phyloP scores from a whole-genome alignment of 2,797 vertebrate genomes.

The Helostoma temminkii region DNA sequence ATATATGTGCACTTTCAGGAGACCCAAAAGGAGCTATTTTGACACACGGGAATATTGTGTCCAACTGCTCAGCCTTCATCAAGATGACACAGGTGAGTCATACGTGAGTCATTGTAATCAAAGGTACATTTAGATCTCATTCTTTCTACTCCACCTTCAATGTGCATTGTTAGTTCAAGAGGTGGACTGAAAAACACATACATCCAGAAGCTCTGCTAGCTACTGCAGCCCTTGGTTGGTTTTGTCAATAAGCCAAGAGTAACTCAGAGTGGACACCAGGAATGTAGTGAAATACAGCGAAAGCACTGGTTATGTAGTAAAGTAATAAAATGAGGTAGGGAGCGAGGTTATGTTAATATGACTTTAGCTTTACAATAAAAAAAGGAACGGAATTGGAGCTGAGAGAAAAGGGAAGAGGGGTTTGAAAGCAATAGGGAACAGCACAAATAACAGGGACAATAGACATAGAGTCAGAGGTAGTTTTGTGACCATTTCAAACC shows the following conservation, averaged over 20 bases:
- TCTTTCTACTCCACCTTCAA: neutral
- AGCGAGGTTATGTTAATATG: no score
- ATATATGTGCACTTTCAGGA: constrained; percentile 76
- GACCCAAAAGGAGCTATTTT: constrained; percentile 95
- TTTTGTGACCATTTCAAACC: neutral
- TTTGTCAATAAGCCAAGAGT: no score
- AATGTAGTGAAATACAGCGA: neutral
- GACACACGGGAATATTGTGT: constrained; percentile 92
- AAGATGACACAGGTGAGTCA: constrained; percentile 89
- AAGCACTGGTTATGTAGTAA: neutral
- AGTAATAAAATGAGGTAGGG: no score
- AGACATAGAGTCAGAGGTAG: no score
- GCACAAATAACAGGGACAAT: no score
- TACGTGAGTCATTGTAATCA: neutral
- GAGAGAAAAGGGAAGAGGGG: neutral
- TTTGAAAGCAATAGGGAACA: no score
- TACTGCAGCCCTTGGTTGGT: neutral
- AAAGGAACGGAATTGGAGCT: neutral
- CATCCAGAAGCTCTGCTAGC: neutral
- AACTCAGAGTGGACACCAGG: neutral
- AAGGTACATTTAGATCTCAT: neutral
- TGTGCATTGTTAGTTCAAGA: neutral
- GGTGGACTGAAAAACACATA: neutral
- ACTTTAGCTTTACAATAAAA: no score
- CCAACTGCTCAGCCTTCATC: constrained; percentile 92